Percentiles rank a stretch among this genome's conserved stretches.
Conservation (phyloP, 2,113 vertebrate genomes). For the Glaucomys volans region DNA sequence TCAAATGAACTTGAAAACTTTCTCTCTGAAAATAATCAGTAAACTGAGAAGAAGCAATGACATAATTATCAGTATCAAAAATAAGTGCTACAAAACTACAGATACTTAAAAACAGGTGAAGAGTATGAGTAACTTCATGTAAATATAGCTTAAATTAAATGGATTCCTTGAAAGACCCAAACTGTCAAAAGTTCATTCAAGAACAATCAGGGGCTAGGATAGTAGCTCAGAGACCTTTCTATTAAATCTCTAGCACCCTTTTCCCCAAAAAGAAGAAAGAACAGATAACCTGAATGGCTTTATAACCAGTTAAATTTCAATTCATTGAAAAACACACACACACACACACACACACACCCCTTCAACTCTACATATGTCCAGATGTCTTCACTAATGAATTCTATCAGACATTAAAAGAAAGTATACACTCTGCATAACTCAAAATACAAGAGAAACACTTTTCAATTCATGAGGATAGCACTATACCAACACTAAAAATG, state of each 20-base stretch:
- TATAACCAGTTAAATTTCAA: conserved; percentile 9
- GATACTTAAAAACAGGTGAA: not conserved
- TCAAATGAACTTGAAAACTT: conserved; percentile 1
- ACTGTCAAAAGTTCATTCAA: conserved; percentile 15
- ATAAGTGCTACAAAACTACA: not conserved
- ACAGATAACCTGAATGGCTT: not conserved
- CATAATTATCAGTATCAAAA: not conserved
- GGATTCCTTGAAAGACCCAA: conserved; percentile 27
- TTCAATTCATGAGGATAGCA: not conserved
- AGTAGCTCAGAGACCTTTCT: not conserved
- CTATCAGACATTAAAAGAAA: conserved; percentile 58
- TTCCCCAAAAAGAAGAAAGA: not conserved
- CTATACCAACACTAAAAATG: not conserved
- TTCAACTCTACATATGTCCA: not conserved
- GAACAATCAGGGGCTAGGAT: not conserved
- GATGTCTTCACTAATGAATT: not conserved
- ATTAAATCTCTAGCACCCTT: not conserved
- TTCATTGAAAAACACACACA: not conserved
- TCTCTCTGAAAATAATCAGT: not conserved
- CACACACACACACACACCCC: not conserved
- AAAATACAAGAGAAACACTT: conserved; percentile 26
- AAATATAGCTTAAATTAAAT: conserved; percentile 35
- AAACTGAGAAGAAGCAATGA: not conserved
- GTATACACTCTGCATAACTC: not conserved
- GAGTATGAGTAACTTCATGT: not conserved